These are phyloP conservation scores for Candidula unifasciata DNA, from an alignment of 2,888 invertebrate species.

Conservation along the genomic window DNA sequence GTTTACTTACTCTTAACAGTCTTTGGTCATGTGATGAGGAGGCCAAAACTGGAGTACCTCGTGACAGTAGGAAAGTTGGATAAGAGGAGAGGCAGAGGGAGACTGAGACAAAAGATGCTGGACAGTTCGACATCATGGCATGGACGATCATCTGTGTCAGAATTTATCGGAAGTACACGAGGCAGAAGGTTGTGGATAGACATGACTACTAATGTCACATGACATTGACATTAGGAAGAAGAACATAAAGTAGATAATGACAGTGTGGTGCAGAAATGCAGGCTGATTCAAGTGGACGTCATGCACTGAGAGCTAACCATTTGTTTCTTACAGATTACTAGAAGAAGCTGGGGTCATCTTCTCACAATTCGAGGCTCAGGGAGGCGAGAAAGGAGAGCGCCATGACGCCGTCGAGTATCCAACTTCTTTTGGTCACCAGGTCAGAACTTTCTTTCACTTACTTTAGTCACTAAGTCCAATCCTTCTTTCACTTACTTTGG, in stretches of 20 bases:
- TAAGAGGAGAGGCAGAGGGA: too few species aligned
- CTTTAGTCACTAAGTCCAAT: too few species aligned
- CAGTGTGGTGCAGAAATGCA: not conserved
- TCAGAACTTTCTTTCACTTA: not conserved
- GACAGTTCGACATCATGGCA: too few species aligned
- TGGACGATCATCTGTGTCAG: too few species aligned
- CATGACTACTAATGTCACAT: too few species aligned
- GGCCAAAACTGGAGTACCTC: too few species aligned
- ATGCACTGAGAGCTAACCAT: not conserved
- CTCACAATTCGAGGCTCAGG: conserved; percentile 31
- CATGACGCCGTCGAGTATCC: conserved; percentile 28
- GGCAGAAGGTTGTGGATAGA: too few species aligned
- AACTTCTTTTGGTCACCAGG: conserved; percentile 18
- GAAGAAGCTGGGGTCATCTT: conserved; percentile 30
- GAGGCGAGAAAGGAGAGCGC: conserved; percentile 15
- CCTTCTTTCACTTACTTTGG: conserved; percentile 17
- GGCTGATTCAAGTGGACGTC: not conserved
- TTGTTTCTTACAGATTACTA: conserved; percentile 8
- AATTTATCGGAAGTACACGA: too few species aligned
- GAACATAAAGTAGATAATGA: not conserved
- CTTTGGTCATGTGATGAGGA: too few species aligned
- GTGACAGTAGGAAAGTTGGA: too few species aligned
- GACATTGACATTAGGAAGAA: not conserved
- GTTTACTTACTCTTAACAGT: too few species aligned
- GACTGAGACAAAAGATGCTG: too few species aligned